Evolutionary conservation across 2,113 vertebrate genomes (phyloP).

Genomic region (Anguilla rostrata): DNA sequence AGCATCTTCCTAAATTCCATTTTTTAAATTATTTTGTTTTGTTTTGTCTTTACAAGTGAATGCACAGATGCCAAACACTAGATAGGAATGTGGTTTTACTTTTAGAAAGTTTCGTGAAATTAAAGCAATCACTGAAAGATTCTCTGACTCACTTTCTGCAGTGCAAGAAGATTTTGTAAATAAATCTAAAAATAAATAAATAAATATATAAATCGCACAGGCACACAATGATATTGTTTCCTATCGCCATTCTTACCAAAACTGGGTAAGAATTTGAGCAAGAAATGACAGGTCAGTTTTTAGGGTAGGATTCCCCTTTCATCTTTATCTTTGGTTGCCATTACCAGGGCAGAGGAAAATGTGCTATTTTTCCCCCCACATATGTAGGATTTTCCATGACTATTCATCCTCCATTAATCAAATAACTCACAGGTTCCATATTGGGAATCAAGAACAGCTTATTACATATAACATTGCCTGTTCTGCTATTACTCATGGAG

Average conservation of each 20-base stretch:
- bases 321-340: not conserved
- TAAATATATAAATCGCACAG: not conserved
- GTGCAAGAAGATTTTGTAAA: not conserved
- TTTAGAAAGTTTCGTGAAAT: too few species aligned
- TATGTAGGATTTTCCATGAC: not conserved
- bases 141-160: not conserved
- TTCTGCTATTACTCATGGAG: not conserved
- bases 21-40: not conserved
- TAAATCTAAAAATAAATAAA: not conserved
- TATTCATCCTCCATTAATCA: not conserved
- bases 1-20: not conserved
- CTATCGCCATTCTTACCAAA: not conserved
- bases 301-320: not conserved
- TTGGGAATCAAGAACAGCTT: not conserved
- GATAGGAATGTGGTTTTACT: not conserved
- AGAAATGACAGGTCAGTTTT: too few species aligned
- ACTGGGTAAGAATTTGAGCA: too few species aligned
- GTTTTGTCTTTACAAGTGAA: too few species aligned
- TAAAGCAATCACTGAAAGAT: not conserved
- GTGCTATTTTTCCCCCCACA: not conserved
- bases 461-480: not conserved
- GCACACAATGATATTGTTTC: not conserved
- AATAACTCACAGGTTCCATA: not conserved
- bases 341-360: not conserved
- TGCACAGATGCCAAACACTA: too few species aligned